phyloP scores from a whole-genome alignment of 2,113 vertebrate species.

The Candoia aspera region DNA sequence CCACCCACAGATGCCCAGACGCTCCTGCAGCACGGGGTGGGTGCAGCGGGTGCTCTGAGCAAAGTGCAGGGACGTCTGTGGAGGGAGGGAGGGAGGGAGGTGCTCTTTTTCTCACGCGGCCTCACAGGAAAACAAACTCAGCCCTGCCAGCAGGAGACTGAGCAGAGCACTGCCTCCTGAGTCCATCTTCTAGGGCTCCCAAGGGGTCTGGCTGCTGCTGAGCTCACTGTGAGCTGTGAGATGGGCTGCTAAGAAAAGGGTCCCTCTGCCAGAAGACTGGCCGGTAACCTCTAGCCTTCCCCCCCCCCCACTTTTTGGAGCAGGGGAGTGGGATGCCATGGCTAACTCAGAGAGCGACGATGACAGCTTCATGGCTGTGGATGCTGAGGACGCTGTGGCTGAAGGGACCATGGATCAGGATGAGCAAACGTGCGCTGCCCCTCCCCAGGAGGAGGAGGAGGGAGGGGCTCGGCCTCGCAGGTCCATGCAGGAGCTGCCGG shows the following conservation, averaged over 20 bases:
- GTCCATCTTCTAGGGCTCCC: background rate
- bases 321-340: conserved; percentile 83
- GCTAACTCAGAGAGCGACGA: conserved; percentile 91
- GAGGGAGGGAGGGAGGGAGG: background rate
- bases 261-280: background rate
- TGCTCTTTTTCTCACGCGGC: background rate
- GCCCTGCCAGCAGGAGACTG: no score
- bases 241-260: no score
- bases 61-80: background rate
- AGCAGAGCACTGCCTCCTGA: background rate
- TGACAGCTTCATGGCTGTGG: conserved; percentile 92
- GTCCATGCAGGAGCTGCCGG: conserved; percentile 91
- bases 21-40: background rate
- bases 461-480: conserved; percentile 69
- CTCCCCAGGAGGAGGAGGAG: conserved; percentile 58
- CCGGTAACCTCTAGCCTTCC: rapidly evolving
- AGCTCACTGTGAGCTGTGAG: no score
- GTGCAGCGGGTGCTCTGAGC: no score
- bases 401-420: conserved; percentile 78
- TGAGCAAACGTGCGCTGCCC: conserved; percentile 62
- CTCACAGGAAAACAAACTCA: no score
- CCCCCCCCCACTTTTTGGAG: conserved; percentile 37
- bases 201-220: no score
- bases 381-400: conserved; percentile 80
- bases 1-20: no score